phyloP scores from a whole-genome alignment of 2,888 invertebrate species.

The Stegophylla sp. region DNA sequence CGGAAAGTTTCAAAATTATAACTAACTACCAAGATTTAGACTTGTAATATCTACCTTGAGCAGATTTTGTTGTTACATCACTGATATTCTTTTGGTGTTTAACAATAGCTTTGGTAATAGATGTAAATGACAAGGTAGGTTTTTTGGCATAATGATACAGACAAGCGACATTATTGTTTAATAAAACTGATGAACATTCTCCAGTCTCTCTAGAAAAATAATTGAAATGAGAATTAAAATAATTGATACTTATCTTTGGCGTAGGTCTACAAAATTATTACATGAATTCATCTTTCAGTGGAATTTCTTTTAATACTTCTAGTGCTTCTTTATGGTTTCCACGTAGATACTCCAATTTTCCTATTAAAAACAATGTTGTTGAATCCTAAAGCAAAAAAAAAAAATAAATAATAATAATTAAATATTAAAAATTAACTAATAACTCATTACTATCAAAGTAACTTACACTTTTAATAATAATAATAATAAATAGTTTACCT shows the following conservation, averaged over 20 bases:
- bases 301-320: constrained; percentile 58
- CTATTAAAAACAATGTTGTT: constrained; percentile 44
- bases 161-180: constrained; percentile 83
- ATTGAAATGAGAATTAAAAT: neutral
- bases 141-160: constrained; percentile 82
- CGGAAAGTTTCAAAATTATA: too few species aligned
- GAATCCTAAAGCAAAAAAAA: constrained; percentile 19
- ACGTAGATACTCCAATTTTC: constrained; percentile 50
- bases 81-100: constrained; percentile 69
- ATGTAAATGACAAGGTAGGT: constrained; percentile 79
- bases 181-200: constrained; percentile 71
- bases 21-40: too few species aligned
- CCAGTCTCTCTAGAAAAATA: constrained; percentile 67
- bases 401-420: too few species aligned
- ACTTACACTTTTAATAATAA: neutral
- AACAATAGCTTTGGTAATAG: constrained; percentile 79
- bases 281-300: constrained; percentile 16
- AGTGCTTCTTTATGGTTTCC: constrained; percentile 60
- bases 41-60: constrained; percentile 1
- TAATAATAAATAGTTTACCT: constrained; percentile 15
- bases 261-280: neutral
- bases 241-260: too few species aligned
- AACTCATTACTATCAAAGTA: too few species aligned
- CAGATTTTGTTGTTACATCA: constrained; percentile 41
- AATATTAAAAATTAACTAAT: too few species aligned